These are phyloP conservation scores for Nymphalis urticae DNA, from an alignment of 2,888 invertebrate genomes.

Conservation along the genomic window DNA sequence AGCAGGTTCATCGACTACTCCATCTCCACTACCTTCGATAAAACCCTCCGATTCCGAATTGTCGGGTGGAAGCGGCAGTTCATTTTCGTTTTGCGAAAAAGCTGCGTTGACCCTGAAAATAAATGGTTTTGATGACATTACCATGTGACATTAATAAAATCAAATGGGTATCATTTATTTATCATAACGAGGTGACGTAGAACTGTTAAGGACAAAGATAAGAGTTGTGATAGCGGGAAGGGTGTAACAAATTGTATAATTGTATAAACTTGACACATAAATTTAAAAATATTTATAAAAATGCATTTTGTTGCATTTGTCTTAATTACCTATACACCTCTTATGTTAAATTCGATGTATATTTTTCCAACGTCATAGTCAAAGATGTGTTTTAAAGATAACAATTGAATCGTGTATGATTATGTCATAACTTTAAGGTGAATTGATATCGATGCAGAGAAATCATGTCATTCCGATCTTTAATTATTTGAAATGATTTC, in stretches of 20 bases:
- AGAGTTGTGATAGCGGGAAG: constrained; percentile 69
- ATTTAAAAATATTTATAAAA: no score
- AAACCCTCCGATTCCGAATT: constrained; percentile 51
- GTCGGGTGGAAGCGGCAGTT: constrained; percentile 67
- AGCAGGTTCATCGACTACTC: constrained; percentile 52
- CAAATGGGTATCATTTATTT: constrained; percentile 51
- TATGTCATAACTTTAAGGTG: background rate
- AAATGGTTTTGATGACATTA: constrained; percentile 41
- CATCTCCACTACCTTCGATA: constrained; percentile 62
- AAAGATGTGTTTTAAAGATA: no score
- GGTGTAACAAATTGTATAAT: constrained; percentile 49
- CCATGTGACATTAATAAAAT: constrained; percentile 63
- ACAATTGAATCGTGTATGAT: background rate
- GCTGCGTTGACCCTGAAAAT: constrained; percentile 50
- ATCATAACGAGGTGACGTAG: constrained; percentile 69
- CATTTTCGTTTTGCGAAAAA: constrained; percentile 61
- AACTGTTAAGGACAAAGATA: constrained; percentile 67
- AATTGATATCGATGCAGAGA: background rate
- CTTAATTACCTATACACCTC: no score
- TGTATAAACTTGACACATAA: constrained; percentile 27
- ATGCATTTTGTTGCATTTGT: no score
- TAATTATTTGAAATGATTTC: background rate
- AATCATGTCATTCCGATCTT: background rate
- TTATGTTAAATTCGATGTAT: no score
- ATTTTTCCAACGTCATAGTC: no score